phyloP scores from a whole-genome alignment of 2,797 vertebrate genomes.

The Anguilla pacifica region DNA sequence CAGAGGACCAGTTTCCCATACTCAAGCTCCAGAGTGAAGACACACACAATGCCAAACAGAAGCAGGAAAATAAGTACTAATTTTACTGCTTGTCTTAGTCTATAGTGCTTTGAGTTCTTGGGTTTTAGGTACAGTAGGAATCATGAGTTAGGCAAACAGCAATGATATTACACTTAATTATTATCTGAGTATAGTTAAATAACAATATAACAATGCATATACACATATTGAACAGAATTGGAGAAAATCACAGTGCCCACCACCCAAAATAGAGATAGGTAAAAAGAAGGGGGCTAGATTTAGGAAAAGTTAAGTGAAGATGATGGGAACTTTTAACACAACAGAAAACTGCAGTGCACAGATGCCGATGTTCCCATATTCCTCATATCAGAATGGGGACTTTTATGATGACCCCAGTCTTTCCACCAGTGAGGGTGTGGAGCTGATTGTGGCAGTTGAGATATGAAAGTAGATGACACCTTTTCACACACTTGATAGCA shows the following conservation, averaged over 20 bases:
- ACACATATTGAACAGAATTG: not conserved
- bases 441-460: constrained; percentile 12
- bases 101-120: no score
- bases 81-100: not conserved
- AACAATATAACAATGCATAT: not conserved
- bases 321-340: not conserved
- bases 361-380: not conserved
- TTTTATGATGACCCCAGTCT: not conserved
- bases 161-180: not conserved
- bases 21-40: not conserved
- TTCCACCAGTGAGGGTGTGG: not conserved
- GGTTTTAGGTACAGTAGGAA: no score
- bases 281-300: not conserved
- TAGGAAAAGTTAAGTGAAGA: not conserved
- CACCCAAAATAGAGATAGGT: not conserved
- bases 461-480: not conserved
- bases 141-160: no score
- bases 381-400: not conserved
- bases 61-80: not conserved
- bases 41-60: not conserved
- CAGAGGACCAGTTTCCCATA: no score
- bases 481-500: constrained; percentile 2
- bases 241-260: not conserved
- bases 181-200: not conserved
- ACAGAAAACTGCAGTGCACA: not conserved